Conservation (phyloP, 2,888 invertebrate genomes). For the Drosophila vallismaia region DNA sequence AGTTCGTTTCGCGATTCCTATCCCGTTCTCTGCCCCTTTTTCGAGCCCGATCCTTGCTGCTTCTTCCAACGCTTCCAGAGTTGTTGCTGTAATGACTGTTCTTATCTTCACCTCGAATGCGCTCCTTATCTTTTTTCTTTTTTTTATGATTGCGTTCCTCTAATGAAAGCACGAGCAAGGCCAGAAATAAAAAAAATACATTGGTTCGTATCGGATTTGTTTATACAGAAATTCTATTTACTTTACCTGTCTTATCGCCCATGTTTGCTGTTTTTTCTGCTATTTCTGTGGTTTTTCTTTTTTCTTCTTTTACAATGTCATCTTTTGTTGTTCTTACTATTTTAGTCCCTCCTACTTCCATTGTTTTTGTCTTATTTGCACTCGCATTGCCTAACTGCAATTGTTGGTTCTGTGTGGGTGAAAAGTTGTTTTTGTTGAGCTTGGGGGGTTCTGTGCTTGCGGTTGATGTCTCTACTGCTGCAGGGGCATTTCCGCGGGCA, state of each 20-base stretch:
- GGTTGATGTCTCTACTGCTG: slow-evolving; percentile 33
- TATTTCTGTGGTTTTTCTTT: slow-evolving; percentile 8
- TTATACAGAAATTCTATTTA: slow-evolving; percentile 44
- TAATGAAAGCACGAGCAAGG: slow-evolving; percentile 8
- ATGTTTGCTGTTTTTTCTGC: slow-evolving; percentile 46
- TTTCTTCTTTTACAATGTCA: slow-evolving; percentile 23
- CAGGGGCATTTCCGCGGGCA: slow-evolving; percentile 44
- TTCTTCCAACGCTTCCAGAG: slow-evolving; percentile 31
- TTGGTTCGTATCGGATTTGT: slow-evolving; percentile 40
- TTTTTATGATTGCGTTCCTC: slow-evolving; percentile 81
- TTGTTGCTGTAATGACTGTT: slow-evolving; percentile 34
- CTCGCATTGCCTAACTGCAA: slow-evolving; percentile 47
- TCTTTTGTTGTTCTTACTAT: slow-evolving; percentile 36
- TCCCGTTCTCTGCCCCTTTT: slow-evolving; percentile 18
- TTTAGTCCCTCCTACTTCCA: slow-evolving; percentile 17
- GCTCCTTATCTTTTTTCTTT: slow-evolving; percentile 83
- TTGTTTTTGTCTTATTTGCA: slow-evolving; percentile 57
- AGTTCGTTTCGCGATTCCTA: slow-evolving; percentile 32
- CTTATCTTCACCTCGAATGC: slow-evolving; percentile 71
- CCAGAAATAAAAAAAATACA: slow-evolving; percentile 9
- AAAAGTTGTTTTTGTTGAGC: slow-evolving; percentile 10
- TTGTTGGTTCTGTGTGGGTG: slow-evolving; percentile 23
- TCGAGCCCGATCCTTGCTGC: slow-evolving; percentile 38
- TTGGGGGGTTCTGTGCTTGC: slow-evolving; percentile 44
- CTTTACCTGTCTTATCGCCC: slow-evolving; percentile 49